Percentiles rank a stretch among this genome's conserved stretches.
Conservation (phyloP, 2,888 invertebrate species). For the Eupithecia dodoneata region DNA sequence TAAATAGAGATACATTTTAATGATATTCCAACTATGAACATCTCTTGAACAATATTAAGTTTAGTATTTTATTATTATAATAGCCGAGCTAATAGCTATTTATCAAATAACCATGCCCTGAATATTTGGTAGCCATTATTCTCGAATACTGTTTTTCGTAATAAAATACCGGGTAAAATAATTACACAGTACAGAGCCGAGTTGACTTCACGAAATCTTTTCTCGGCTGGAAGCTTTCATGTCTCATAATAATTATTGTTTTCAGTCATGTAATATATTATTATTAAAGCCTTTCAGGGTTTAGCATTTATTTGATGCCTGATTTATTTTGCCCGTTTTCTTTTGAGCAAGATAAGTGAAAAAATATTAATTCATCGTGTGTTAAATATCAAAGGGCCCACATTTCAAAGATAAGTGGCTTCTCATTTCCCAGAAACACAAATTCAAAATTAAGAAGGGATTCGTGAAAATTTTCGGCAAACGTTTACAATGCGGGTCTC, state of each 20-base stretch:
- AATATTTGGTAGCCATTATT: conserved; percentile 39
- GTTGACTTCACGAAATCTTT: not conserved
- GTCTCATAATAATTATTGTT: not conserved
- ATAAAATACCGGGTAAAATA: conserved; percentile 6
- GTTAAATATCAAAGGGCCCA: not conserved
- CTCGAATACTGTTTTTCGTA: conserved; percentile 26
- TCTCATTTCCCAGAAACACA: not conserved
- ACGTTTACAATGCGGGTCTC: conserved; percentile 16
- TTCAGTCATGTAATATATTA: not conserved
- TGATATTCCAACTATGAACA: not conserved
- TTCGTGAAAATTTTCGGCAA: conserved; percentile 4
- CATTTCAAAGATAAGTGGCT: not conserved
- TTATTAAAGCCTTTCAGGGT: not conserved
- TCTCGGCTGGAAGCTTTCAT: not conserved
- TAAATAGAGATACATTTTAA: not conserved
- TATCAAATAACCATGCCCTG: conserved; percentile 42
- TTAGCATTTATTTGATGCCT: not conserved
- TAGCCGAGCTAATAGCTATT: conserved; percentile 45
- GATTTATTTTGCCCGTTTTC: not conserved
- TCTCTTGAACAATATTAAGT: not conserved
- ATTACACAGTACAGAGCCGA: not conserved
- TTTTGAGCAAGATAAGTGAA: not conserved
- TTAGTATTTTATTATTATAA: conserved; percentile 22
- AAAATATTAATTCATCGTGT: not conserved
- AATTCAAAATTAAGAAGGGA: not conserved